A percentile compares a stretch with the other conserved stretches of the same genome.
Evolutionary conservation across 2,113 vertebrate genomes (phyloP).

Genomic region (Halcyon malimbica): DNA sequence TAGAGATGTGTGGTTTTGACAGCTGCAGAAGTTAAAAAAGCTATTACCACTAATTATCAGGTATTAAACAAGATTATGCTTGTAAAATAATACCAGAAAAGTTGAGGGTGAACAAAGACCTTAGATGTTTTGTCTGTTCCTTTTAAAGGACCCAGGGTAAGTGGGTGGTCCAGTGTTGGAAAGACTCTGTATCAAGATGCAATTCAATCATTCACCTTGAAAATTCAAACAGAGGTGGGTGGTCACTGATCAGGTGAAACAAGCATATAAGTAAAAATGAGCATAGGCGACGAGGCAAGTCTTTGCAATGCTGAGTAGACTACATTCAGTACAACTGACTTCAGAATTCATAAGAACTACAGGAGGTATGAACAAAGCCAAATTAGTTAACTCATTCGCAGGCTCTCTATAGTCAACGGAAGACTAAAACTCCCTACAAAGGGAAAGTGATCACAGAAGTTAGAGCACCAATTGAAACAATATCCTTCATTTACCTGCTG

Average conservation of each 20-base stretch:
- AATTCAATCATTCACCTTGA: neutral
- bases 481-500: neutral
- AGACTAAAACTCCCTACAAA: neutral
- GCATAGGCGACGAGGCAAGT: neutral
- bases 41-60: conserved; percentile 48
- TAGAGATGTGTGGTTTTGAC: conserved; percentile 40
- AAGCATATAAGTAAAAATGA: neutral
- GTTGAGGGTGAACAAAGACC: conserved; percentile 6
- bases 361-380: neutral
- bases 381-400: neutral
- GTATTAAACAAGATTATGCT: conserved; percentile 35
- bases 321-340: neutral
- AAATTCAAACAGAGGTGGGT: neutral
- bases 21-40: conserved; percentile 51
- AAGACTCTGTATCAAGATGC: neutral
- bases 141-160: neutral
- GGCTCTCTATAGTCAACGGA: neutral
- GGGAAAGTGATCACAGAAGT: neutral
- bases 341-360: neutral
- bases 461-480: neutral
- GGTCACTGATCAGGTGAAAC: neutral
- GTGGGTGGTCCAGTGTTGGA: conserved; percentile 9
- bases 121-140: neutral
- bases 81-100: conserved; percentile 28
- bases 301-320: neutral